Conservation (phyloP, 2,113 vertebrate genomes). For the Plestiodon gilberti region DNA sequence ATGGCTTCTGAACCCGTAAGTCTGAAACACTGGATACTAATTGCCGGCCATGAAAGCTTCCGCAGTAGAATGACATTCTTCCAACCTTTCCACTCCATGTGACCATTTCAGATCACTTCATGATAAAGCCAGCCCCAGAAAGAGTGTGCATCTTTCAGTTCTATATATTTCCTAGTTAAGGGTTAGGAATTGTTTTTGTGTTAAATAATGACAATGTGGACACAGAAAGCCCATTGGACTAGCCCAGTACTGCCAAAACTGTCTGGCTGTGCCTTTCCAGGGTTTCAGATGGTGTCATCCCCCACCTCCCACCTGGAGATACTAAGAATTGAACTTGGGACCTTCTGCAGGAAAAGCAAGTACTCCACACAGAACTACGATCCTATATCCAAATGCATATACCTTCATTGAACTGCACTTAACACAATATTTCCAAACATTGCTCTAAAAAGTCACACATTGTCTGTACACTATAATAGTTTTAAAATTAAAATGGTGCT, state of each 20-base stretch:
- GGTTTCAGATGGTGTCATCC: background rate
- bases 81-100: too few species aligned
- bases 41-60: too few species aligned
- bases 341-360: too few species aligned
- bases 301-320: too few species aligned
- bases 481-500: constrained; percentile 48
- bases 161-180: background rate
- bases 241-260: background rate
- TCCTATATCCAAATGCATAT: background rate
- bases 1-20: too few species aligned
- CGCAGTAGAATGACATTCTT: too few species aligned
- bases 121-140: too few species aligned
- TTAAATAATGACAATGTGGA: background rate
- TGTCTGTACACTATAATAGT: constrained; percentile 45
- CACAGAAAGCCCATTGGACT: background rate
- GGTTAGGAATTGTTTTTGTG: background rate
- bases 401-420: background rate
- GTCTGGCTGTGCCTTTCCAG: too few species aligned
- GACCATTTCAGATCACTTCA: too few species aligned
- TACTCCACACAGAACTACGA: too few species aligned
- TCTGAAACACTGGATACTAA: too few species aligned
- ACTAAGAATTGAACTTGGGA: too few species aligned
- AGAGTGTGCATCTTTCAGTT: background rate
- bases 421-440: background rate
- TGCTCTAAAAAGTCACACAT: background rate